Evolutionary conservation across 2,113 vertebrate genomes (phyloP).

Genomic region (Guaruba guarouba): DNA sequence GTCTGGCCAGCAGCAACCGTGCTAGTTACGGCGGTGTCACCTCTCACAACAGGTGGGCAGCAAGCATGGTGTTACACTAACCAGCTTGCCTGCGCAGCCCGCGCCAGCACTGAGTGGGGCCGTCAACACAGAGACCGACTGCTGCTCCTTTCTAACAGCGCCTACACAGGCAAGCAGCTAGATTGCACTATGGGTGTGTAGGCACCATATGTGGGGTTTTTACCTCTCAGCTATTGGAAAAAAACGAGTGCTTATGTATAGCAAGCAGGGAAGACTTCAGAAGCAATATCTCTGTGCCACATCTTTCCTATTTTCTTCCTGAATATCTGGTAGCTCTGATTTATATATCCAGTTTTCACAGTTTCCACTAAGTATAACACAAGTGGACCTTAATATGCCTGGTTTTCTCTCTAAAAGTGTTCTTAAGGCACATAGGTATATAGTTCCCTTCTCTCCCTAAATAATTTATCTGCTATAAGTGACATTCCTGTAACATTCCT

Average conservation of each 20-base stretch:
- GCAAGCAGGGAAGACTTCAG: background rate
- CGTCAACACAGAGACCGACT: background rate
- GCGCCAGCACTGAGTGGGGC: background rate
- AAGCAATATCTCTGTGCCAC: background rate
- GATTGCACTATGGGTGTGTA: background rate
- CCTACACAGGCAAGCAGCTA: background rate
- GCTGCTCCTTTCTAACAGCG: background rate
- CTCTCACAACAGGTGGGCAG: fast-evolving
- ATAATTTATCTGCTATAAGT: background rate
- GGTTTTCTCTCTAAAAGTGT: background rate
- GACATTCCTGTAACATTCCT: background rate
- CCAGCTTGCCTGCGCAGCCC: background rate
- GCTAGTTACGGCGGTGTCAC: fast-evolving
- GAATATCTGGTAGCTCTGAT: background rate
- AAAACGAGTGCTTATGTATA: background rate
- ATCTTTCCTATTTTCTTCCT: background rate
- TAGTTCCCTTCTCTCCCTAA: background rate
- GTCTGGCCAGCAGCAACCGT: background rate
- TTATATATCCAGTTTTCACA: background rate
- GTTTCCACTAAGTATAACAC: background rate
- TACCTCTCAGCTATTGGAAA: background rate
- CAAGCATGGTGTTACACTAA: background rate
- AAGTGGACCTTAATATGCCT: background rate
- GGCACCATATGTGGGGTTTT: background rate
- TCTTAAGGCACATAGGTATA: background rate